Base-by-base conservation (phyloP, 2,113 vertebrate species). In the Ptychochromis oligacanthus region DNA sequence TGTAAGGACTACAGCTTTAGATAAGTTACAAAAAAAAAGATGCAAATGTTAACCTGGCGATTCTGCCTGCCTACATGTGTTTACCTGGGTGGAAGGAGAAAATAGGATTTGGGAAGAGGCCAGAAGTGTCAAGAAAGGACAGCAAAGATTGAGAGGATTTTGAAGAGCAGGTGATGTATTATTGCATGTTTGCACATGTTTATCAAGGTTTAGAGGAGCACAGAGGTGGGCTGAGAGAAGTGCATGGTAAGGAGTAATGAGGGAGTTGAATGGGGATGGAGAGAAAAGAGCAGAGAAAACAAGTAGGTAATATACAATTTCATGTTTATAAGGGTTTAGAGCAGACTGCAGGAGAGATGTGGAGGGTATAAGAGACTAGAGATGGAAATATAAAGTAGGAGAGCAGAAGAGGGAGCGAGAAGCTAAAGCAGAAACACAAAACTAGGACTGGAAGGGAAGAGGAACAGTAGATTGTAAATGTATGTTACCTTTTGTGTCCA, bases 81-180 rank as follows among this genome's bases (percentile, higher is more conserved):
- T 84, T 76, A 84, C 22, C 40, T 62, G 17, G 10, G 49, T 80
- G 57, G 67, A 81, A 36, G 46, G 59, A 62, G 64, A 75, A 7
- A 62, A 65, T 26, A 36, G 55, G 76, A 81, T 76, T 76, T 77
- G 58, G 54, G 38, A 43, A 15, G 60, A 80, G 38, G 75, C 75
- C 78, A 81, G 20, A 56, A 67, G 60, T 79, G 57, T 77, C 4
- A 6, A 46, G 40, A 67, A 52, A 61, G 8, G 34, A 80, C 26
- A 38, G 36, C 15, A 38, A 20, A n/a, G 52, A 64, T 54, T 5
- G 31, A 75, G 10, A 62, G 56, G 54, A 64, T 80, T 79, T 38
- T 31, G 56, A 81, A 24, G 49, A 79, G 82, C 31, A 59, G 54
- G 56, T 87, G 49, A 81, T 85, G 67, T 26, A 57, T 81, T 58